Percentiles rank a stretch among this genome's conserved stretches.
Evolutionary conservation across 2,888 invertebrate species (phyloP).

Genomic region (Encarsia formosa): DNA sequence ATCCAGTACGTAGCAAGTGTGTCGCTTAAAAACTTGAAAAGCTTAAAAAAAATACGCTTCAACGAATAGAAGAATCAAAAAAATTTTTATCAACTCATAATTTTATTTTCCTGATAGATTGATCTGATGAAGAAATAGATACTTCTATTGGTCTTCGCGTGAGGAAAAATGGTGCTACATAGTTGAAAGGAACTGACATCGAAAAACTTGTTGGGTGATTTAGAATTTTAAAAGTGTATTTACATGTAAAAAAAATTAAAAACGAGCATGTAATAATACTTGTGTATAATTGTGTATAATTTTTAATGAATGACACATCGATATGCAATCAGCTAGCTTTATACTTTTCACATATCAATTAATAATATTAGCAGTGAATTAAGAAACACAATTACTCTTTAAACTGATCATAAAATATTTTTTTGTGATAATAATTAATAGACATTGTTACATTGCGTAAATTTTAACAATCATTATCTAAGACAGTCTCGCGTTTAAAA

Average conservation of each 20-base stretch:
- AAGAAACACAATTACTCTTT: too few relatives aligned
- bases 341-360: conserved; percentile 15
- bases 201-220: conserved; percentile 27
- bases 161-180: conserved; percentile 27
- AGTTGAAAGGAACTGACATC: conserved; percentile 29
- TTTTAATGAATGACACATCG: conserved; percentile 27
- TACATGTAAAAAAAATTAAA: conserved; percentile 29
- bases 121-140: not conserved
- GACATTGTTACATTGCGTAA: conserved; percentile 17
- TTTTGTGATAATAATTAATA: too few relatives aligned
- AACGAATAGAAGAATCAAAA: conserved; percentile 10
- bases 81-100: not conserved
- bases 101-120: not conserved
- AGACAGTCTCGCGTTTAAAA: conserved; percentile 25
- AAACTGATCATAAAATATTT: too few relatives aligned
- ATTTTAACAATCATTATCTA: conserved; percentile 20
- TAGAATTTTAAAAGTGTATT: conserved; percentile 29
- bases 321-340: conserved; percentile 22
- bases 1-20: conserved; percentile 25
- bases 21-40: conserved; percentile 24
- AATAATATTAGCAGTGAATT: conserved; percentile 4
- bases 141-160: conserved; percentile 11
- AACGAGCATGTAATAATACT: conserved; percentile 26
- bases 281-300: conserved; percentile 24
- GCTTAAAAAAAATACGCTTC: conserved; percentile 12